A percentile compares a stretch with the other conserved stretches of the same genome.
phyloP scores from a whole-genome alignment of 2,888 invertebrate genomes.

The Eucera pruinosa region DNA sequence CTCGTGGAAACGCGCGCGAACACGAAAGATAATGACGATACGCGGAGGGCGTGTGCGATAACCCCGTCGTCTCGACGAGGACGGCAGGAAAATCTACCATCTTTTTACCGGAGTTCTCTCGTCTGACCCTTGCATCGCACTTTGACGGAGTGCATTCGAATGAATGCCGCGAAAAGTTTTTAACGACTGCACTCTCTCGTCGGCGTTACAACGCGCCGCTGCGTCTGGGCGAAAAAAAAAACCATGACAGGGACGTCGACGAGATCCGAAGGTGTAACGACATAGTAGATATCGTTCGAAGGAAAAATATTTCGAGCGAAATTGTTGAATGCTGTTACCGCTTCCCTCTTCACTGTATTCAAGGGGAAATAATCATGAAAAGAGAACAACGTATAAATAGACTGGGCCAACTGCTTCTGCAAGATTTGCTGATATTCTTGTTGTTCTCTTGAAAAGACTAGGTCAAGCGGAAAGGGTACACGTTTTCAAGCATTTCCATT shows the following conservation, averaged over 20 bases:
- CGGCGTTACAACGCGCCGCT: conserved; percentile 29
- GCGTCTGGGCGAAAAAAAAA: conserved; percentile 41
- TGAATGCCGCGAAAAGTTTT: conserved; percentile 59
- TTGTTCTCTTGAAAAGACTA: not conserved
- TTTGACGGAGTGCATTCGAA: conserved; percentile 56
- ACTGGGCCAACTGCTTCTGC: not conserved
- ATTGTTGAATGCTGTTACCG: conserved; percentile 33
- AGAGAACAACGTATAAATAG: not conserved
- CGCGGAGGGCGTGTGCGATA: conserved; percentile 29
- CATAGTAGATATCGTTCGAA: conserved; percentile 6
- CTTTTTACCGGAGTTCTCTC: conserved; percentile 44
- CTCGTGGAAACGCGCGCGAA: conserved; percentile 31
- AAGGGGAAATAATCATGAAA: not conserved
- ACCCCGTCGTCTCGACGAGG: conserved; percentile 33
- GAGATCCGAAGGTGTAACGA: conserved; percentile 23
- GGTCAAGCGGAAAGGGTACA: not conserved
- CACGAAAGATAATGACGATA: conserved; percentile 53
- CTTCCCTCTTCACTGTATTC: not conserved
- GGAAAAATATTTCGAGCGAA: conserved; percentile 39
- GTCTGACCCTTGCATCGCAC: conserved; percentile 50
- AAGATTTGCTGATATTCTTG: not conserved
- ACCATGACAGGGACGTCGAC: conserved; percentile 30
- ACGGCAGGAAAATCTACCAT: conserved; percentile 47
- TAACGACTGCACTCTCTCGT: conserved; percentile 56
- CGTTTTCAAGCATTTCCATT: not conserved